These are phyloP conservation scores for Cantharis rufa DNA, from an alignment of 2,888 invertebrate species.

Conservation along the genomic window DNA sequence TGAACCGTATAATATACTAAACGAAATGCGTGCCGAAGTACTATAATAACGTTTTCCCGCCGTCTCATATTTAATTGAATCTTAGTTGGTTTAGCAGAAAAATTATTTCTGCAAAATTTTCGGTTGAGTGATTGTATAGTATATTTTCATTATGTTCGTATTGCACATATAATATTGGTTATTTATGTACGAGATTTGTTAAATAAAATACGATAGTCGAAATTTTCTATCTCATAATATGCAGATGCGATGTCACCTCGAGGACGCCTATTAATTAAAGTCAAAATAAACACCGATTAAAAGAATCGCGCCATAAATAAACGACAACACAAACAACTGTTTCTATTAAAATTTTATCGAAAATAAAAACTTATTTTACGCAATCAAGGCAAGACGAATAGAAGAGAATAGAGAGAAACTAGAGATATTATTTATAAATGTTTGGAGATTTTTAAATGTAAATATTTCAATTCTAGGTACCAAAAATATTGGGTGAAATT, in stretches of 20 bases:
- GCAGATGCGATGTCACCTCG: background rate
- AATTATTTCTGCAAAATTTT: no score
- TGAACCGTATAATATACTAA: no score
- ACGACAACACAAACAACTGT: background rate
- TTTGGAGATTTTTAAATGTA: background rate
- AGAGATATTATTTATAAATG: no score
- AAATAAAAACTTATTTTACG: background rate
- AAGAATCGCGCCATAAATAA: background rate
- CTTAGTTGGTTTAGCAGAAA: no score
- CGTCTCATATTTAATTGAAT: no score
- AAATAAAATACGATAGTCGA: background rate
- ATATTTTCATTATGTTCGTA: no score
- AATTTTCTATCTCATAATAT: background rate
- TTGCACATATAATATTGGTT: background rate
- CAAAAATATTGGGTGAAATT: background rate
- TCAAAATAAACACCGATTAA: background rate
- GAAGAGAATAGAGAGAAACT: background rate
- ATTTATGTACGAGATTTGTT: background rate
- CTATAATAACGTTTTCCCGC: no score
- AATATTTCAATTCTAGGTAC: background rate
- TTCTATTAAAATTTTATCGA: background rate
- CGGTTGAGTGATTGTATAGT: no score
- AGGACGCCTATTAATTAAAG: background rate
- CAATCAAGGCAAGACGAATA: background rate
- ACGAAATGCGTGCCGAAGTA: no score